Evolutionary conservation across 1,140 invertebrate genomes (phyloP).

Genomic region (Oreohelix idahoensis): DNA sequence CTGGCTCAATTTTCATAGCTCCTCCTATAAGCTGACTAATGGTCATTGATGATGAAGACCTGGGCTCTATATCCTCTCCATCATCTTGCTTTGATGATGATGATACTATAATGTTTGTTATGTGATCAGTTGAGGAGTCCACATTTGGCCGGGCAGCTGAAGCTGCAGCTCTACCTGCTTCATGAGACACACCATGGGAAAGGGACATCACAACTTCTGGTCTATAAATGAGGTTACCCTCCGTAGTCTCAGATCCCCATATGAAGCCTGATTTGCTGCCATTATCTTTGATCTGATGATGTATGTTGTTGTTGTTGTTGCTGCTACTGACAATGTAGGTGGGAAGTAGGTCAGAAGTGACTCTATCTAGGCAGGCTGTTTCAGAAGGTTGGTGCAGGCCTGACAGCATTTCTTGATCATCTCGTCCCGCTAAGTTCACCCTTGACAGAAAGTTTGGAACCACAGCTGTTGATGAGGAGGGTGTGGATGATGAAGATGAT

Average conservation of each 20-base stretch:
- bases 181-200: neutral
- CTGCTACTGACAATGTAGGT: neutral
- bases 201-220: neutral
- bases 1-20: constrained; percentile 44
- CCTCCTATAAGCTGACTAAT: constrained; percentile 42
- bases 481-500: neutral
- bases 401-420: neutral
- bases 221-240: neutral
- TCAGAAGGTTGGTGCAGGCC: neutral
- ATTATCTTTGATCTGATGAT: neutral
- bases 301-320: neutral
- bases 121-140: neutral
- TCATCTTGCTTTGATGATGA: neutral
- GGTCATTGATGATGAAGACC: constrained; percentile 14
- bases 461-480: neutral
- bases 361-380: neutral
- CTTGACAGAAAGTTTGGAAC: neutral
- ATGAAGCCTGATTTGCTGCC: neutral
- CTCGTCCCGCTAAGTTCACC: neutral
- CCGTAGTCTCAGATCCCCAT: neutral
- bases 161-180: neutral
- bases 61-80: neutral
- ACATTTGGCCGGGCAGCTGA: neutral
- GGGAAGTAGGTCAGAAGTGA: neutral
- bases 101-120: neutral